These are phyloP conservation scores for Dinocampus coccinellae DNA, from an alignment of 2,888 invertebrate genomes.

Conservation along the genomic window DNA sequence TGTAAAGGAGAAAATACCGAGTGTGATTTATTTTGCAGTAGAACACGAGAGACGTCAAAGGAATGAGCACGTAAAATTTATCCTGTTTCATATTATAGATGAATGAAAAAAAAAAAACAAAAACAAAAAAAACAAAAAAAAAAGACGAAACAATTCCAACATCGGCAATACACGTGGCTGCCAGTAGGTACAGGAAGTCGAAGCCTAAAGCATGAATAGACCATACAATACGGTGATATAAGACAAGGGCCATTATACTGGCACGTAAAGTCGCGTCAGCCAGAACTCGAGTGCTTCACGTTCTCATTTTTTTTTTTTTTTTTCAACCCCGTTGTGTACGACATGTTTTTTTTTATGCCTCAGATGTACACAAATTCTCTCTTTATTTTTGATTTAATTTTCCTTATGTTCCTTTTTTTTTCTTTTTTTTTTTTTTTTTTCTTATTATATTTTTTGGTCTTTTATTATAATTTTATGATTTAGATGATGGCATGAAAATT, in stretches of 20 bases:
- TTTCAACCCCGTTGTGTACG: conserved; percentile 39
- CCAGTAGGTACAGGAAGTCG: conserved; percentile 27
- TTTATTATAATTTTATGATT: background rate
- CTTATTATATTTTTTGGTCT: background rate
- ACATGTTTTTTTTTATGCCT: conserved; percentile 34
- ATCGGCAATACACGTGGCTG: background rate
- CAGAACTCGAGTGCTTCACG: conserved; percentile 57
- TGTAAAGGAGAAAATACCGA: background rate
- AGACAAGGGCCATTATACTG: conserved; percentile 64
- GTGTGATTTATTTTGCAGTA: background rate
- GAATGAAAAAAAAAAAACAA: background rate
- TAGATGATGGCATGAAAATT: background rate
- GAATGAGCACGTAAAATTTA: background rate
- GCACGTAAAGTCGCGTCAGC: conserved; percentile 67
- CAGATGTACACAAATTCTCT: background rate
- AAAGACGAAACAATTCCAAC: conserved; percentile 23
- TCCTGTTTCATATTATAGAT: conserved; percentile 1
- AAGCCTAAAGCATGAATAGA: conserved; percentile 56
- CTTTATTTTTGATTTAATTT: conserved; percentile 5
- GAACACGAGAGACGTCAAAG: conserved; percentile 22
- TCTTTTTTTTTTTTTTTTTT: background rate
- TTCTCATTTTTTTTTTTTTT: conserved; percentile 41
- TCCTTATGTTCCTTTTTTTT: background rate
- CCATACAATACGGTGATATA: conserved; percentile 46
- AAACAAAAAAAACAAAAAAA: no score